Conservation (phyloP, 2,797 vertebrate species). For the Dipus sagitta region DNA sequence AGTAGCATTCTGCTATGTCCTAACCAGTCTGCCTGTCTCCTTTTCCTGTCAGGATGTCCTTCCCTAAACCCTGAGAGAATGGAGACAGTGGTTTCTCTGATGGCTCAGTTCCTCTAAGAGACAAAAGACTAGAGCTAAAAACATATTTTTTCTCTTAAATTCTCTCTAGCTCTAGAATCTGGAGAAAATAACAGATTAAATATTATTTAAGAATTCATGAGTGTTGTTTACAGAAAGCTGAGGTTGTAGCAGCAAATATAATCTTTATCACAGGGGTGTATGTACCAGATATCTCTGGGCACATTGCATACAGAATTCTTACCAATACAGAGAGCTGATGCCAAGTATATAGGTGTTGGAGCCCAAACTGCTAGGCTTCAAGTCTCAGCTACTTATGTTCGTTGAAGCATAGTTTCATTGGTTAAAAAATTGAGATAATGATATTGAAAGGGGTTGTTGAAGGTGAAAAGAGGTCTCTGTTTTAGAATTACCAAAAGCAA, state of each 20-base stretch:
- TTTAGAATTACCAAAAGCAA: neutral
- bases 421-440: neutral
- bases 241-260: neutral
- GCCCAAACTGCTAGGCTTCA: neutral
- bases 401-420: neutral
- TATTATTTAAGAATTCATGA: neutral
- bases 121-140: neutral
- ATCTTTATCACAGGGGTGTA: neutral
- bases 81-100: neutral
- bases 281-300: neutral
- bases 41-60: neutral
- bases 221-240: neutral
- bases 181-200: neutral
- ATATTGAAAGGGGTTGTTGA: neutral
- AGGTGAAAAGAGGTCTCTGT: neutral
- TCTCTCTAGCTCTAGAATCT: conserved; percentile 12
- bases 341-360: neutral
- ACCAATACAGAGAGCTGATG: neutral
- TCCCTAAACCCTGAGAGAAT: neutral
- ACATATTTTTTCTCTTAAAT: neutral
- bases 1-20: neutral
- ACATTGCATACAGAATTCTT: neutral
- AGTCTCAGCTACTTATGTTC: neutral
- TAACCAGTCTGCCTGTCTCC: neutral
- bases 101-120: neutral